Conservation (phyloP, 1,140 invertebrate species). For the Orchestia grillus region DNA sequence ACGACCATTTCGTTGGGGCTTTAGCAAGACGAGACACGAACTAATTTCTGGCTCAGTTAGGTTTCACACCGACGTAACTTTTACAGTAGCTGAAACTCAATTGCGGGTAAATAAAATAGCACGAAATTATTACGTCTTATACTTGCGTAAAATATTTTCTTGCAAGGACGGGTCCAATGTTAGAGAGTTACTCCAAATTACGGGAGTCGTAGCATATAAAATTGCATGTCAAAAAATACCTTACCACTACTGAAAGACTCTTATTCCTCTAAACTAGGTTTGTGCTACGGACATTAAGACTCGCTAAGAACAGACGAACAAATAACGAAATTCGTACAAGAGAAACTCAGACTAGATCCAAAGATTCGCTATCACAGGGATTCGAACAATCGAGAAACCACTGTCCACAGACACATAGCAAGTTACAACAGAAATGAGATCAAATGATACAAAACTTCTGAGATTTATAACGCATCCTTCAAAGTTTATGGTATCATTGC, state of each 20-base stretch:
- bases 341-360: slow-evolving; percentile 50
- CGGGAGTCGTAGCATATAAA: slow-evolving; percentile 16
- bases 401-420: not conserved
- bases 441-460: slow-evolving; percentile 12
- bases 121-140: not conserved
- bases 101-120: not conserved
- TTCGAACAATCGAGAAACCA: slow-evolving; percentile 22
- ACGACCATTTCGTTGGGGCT: too few species aligned
- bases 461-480: slow-evolving; percentile 13
- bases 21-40: too few species aligned
- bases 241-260: slow-evolving; percentile 50
- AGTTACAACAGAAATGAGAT: slow-evolving; percentile 47
- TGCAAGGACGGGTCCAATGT: slow-evolving; percentile 14
- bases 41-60: too few species aligned
- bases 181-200: not conserved
- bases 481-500: not conserved
- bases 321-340: slow-evolving; percentile 25
- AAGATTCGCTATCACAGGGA: slow-evolving; percentile 52
- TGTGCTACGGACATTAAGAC: slow-evolving; percentile 51
- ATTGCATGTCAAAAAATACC: slow-evolving; percentile 38
- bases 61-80: not conserved
- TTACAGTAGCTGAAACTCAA: not conserved
- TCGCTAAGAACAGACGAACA: slow-evolving; percentile 2
- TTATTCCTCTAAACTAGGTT: slow-evolving; percentile 48
- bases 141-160: slow-evolving; percentile 29